Conservation (phyloP, 2,113 vertebrate species). For the Pantherophis guttatus region DNA sequence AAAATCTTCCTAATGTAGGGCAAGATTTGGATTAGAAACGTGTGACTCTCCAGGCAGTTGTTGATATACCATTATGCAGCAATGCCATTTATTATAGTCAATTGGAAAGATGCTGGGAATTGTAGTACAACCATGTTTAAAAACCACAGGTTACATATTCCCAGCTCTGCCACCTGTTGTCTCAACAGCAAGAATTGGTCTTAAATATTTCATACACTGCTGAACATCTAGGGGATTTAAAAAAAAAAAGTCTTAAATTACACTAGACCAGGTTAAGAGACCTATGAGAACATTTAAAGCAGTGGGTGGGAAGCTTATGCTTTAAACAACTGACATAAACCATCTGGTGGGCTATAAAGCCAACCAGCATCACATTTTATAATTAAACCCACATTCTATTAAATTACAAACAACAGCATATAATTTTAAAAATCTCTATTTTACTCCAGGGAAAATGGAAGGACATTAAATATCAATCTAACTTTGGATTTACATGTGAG, state of each 20-base stretch:
- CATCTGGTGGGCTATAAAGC: not conserved
- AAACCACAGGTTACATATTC: not conserved
- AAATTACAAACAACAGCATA: not conserved
- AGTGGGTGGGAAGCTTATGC: not conserved
- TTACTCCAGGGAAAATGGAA: not conserved
- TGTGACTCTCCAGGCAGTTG: not conserved
- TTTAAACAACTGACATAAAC: slow-evolving; percentile 3
- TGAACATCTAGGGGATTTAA: not conserved
- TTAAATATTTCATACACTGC: not conserved
- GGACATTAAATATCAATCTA: not conserved
- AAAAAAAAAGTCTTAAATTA: not conserved
- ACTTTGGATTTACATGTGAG: not conserved
- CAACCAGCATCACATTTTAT: slow-evolving; percentile 2
- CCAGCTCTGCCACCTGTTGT: not conserved
- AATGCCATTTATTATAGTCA: not conserved
- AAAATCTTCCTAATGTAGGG: not conserved
- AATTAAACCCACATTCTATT: not conserved
- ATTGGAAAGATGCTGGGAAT: not conserved
- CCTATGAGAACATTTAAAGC: not conserved
- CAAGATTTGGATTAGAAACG: not conserved
- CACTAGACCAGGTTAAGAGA: not conserved
- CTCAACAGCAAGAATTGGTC: not conserved
- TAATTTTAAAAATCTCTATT: not conserved
- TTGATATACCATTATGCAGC: not conserved
- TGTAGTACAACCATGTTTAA: not conserved